A percentile compares a stretch with the other conserved stretches of the same genome.
Evolutionary conservation across 2,888 invertebrate species (phyloP).

Genomic region (Acrocyrtus sp.): DNA sequence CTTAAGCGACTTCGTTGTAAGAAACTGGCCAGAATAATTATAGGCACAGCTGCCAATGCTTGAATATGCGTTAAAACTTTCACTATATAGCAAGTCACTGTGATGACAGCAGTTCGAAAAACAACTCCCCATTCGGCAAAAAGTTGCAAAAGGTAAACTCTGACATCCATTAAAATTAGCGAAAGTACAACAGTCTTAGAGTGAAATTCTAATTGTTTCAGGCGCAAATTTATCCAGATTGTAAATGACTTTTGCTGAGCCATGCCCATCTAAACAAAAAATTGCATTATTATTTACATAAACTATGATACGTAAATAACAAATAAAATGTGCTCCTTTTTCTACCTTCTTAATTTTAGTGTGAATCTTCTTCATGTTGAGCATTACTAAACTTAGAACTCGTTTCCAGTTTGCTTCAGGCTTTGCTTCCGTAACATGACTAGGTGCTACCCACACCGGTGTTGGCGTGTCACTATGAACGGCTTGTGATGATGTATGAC

Average conservation of each 20-base stretch:
- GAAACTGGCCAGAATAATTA: constrained; percentile 16
- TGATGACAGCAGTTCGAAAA: constrained; percentile 2
- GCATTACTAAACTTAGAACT: no score
- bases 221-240: constrained; percentile 28
- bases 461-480: no score
- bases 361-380: no score
- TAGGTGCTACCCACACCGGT: no score
- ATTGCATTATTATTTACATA: no score
- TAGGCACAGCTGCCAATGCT: constrained; percentile 17
- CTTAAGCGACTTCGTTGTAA: not conserved
- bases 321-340: no score
- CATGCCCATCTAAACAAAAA: constrained; percentile 12
- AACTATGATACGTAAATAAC: no score
- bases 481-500: no score
- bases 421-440: no score
- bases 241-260: not conserved
- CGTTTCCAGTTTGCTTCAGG: no score
- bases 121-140: not conserved
- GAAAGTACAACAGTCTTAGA: constrained; percentile 16
- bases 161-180: constrained; percentile 10
- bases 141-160: not conserved
- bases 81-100: not conserved
- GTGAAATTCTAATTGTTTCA: constrained; percentile 39
- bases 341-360: no score
- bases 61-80: not conserved